phyloP scores from a whole-genome alignment of 2,888 invertebrate genomes.

The Lottia scabra region DNA sequence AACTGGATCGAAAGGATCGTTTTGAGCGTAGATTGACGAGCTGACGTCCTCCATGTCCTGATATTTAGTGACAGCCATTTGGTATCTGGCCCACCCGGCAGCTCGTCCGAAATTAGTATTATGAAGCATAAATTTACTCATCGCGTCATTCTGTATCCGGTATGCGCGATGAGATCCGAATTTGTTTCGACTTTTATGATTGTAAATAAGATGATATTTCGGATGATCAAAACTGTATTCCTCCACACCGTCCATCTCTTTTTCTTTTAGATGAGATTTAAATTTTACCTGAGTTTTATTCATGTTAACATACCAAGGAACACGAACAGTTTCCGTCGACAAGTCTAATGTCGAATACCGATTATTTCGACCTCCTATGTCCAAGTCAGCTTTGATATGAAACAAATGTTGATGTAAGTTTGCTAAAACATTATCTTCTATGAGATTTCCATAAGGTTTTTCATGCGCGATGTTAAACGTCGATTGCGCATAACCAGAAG shows the following conservation, averaged over 20 bases:
- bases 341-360: constrained; percentile 49
- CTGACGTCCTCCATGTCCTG: constrained; percentile 57
- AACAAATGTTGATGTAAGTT: constrained; percentile 58
- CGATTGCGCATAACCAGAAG: constrained; percentile 57
- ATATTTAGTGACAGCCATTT: constrained; percentile 54
- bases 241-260: constrained; percentile 48
- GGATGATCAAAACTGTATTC: constrained; percentile 42
- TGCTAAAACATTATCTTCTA: constrained; percentile 47
- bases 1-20: constrained; percentile 56
- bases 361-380: constrained; percentile 51
- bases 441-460: constrained; percentile 43
- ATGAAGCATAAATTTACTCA: constrained; percentile 46
- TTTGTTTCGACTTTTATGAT: constrained; percentile 41
- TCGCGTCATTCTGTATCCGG: constrained; percentile 42
- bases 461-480: constrained; percentile 47
- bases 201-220: constrained; percentile 48
- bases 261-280: constrained; percentile 31
- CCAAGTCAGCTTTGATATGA: constrained; percentile 61
- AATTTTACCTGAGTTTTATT: constrained; percentile 39
- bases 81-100: constrained; percentile 55
- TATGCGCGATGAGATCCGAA: constrained; percentile 49
- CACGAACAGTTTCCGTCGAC: constrained; percentile 33
- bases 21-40: constrained; percentile 56
- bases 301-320: constrained; percentile 37
- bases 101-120: constrained; percentile 40